These are phyloP conservation scores for Conger conger DNA, from an alignment of 2,113 vertebrate species.

Conservation along the genomic window DNA sequence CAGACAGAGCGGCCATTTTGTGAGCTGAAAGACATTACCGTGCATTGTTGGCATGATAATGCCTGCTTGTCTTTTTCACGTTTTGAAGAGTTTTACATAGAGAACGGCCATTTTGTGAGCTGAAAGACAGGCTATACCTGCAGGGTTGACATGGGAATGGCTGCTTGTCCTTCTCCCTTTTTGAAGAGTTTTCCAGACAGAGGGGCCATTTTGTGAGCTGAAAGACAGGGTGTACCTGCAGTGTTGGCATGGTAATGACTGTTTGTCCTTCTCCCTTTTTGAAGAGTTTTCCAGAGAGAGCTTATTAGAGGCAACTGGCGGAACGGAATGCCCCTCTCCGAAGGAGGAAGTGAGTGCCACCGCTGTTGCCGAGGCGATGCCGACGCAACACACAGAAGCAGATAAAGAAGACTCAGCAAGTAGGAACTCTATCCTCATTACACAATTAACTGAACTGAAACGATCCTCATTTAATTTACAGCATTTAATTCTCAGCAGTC, in stretches of 20 bases:
- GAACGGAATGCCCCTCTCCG: constrained; percentile 48
- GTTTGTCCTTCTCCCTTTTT: constrained; percentile 12
- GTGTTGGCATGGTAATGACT: not conserved
- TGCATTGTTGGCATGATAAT: not conserved
- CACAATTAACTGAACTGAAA: not conserved
- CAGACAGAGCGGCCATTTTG: no score
- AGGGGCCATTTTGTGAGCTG: not conserved
- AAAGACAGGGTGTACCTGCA: not conserved
- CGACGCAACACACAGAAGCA: constrained; percentile 51
- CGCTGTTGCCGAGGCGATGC: constrained; percentile 42
- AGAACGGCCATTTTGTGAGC: no score
- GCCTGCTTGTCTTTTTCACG: not conserved
- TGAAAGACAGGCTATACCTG: no score
- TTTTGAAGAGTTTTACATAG: constrained; percentile 65
- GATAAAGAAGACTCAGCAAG: constrained; percentile 43
- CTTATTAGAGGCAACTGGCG: constrained; percentile 61
- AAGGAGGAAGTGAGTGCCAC: constrained; percentile 50
- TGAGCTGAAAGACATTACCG: not conserved
- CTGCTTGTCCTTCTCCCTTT: no score
- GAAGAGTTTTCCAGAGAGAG: constrained; percentile 69
- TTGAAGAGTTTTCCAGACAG: no score
- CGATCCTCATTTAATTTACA: not conserved
- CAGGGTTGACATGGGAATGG: no score
- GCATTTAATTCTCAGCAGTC: not conserved
- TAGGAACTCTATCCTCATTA: not conserved